phyloP scores from a whole-genome alignment of 2,888 invertebrate genomes.

The Steinernema scapterisci region DNA sequence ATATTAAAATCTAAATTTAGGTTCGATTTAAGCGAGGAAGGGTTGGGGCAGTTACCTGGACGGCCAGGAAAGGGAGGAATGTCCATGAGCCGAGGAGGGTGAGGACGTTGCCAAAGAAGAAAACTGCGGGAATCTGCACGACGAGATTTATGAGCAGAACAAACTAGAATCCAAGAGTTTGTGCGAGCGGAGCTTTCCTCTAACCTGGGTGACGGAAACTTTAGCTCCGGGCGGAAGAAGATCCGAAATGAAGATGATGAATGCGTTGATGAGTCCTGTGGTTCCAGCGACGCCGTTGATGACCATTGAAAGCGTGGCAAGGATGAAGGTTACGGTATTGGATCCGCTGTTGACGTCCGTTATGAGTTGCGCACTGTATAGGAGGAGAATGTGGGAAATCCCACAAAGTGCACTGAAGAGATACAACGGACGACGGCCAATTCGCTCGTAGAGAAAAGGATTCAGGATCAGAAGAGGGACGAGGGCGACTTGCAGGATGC shows the following conservation, averaged over 20 bases:
- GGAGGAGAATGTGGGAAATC: background rate
- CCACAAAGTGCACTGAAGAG: background rate
- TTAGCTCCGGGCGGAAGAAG: slow-evolving; percentile 9
- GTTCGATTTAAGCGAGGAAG: background rate
- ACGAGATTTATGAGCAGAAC: background rate
- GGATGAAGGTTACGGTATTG: background rate
- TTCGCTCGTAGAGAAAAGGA: background rate
- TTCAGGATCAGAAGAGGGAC: background rate
- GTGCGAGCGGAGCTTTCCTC: background rate
- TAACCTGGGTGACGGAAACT: slow-evolving; percentile 5
- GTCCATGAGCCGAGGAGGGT: background rate
- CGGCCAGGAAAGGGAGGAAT: background rate
- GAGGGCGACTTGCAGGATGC: background rate
- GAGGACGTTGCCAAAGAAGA: slow-evolving; percentile 3
- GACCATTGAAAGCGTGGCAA: background rate
- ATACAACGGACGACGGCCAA: background rate
- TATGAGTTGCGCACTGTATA: background rate
- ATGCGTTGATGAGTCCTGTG: background rate
- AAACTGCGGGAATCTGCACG: slow-evolving; percentile 1
- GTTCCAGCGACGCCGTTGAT: background rate
- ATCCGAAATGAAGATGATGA: background rate
- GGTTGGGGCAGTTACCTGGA: background rate
- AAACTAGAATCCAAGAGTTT: background rate
- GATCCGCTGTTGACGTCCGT: background rate
- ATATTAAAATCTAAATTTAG: background rate